Base-by-base conservation (phyloP, 1,140 invertebrate species). In the Platyscapa corneri region DNA sequence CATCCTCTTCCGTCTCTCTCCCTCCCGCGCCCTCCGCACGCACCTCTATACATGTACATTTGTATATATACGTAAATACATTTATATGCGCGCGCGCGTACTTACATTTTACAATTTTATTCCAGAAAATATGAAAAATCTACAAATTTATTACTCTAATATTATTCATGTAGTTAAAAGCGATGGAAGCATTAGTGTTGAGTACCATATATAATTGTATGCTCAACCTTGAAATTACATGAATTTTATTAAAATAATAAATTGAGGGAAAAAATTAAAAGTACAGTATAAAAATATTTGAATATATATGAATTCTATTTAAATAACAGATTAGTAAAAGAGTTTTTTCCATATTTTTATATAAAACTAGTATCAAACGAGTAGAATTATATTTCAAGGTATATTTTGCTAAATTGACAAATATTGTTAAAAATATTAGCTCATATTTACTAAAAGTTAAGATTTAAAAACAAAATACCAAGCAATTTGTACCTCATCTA, bases 211-310 rank as follows among this genome's bases (percentile, higher is more conserved):
- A 37, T 39, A 70, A 70, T 70, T 70, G 67, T 70, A 37, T 23
- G 30, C 10, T 16, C 32, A 60, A 67, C 64, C n/a, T 67, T 67
- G n/a, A 32, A 30, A 67, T 14, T 5, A 16, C 32, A 34, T 67
- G 64, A 67, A 34, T 34, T 30, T 67, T 67, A 67, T 67, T 67
- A 67, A 67, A 67, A 67, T 18, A 67, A 27, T 42, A 27, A 74
- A 42, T 42, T 5, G 27, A 60, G 23, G 56, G 10, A 42, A 74
- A 74, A 74, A 39, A n/a, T 42, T 42, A 74, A 74, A 67, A 34
- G 32, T 34, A 67, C 14, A 67, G 32, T 16, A 34, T 30, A 32
- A 67, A 67, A 67, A 67, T 32, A 34, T 67, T 67, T 60, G 5
- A 27, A 60, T 60, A 60, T 60, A 27, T 70, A 70, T 5, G 18